These are phyloP conservation scores for Periplaneta americana DNA, from an alignment of 1,140 invertebrate genomes.

Conservation along the genomic window DNA sequence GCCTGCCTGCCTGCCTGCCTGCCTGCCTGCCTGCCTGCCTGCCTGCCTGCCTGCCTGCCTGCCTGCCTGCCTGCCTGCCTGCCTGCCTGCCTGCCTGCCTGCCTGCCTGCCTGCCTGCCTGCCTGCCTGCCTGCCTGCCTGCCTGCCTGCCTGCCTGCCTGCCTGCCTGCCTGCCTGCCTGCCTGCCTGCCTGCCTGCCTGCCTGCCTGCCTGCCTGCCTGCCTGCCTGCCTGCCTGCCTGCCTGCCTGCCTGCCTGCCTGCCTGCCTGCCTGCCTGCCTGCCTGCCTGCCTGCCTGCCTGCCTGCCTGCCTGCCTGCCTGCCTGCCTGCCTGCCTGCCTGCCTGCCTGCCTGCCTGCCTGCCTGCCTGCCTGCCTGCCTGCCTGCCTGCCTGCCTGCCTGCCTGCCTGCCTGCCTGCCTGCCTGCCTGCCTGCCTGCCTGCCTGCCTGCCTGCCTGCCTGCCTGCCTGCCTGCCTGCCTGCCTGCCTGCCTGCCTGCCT, in stretches of 20 bases:
- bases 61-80: not conserved
- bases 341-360: not conserved
- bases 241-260: not conserved
- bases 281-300: not conserved
- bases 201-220: not conserved
- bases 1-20: not conserved
- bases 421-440: not conserved
- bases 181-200: not conserved
- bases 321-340: not conserved
- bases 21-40: not conserved
- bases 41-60: not conserved
- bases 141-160: not conserved
- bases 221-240: not conserved
- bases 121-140: not conserved
- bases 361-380: not conserved
- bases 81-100: not conserved
- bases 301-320: not conserved
- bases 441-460: not conserved
- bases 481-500: not conserved
- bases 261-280: not conserved
- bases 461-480: not conserved
- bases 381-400: not conserved
- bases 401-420: not conserved
- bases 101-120: not conserved
- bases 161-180: not conserved